Evolutionary conservation across 2,113 vertebrate species (phyloP).

Genomic region (Toxostoma redivivum): DNA sequence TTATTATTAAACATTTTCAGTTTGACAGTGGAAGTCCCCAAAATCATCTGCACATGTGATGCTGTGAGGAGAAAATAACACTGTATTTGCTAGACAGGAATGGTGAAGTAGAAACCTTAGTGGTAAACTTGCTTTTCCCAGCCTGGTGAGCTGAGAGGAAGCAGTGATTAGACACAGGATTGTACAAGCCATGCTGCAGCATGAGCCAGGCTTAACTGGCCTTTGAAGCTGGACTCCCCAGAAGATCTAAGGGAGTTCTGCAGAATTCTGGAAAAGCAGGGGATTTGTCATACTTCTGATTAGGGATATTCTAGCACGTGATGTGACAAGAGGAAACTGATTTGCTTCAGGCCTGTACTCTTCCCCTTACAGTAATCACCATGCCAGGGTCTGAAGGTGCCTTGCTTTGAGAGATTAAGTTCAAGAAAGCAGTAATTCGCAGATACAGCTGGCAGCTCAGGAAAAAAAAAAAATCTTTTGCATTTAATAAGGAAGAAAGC

Average conservation of each 20-base stretch:
- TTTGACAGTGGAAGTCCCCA: not conserved
- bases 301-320: not conserved
- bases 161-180: not conserved
- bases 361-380: not conserved
- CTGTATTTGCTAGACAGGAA: not conserved
- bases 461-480: rapidly evolving
- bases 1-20: not conserved
- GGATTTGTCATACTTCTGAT: not conserved
- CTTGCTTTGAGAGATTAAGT: not conserved
- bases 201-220: not conserved
- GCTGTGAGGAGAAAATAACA: not conserved
- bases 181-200: not conserved
- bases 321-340: not conserved
- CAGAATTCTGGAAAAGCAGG: not conserved
- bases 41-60: not conserved
- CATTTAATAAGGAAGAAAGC: not conserved
- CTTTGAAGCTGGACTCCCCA: not conserved
- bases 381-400: not conserved
- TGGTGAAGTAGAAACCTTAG: not conserved
- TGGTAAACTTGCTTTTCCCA: not conserved
- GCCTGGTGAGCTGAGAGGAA: not conserved
- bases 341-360: not conserved
- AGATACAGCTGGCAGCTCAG: not conserved
- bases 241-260: not conserved
- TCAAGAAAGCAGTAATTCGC: not conserved